These are phyloP conservation scores for Cololabis saira DNA, from an alignment of 2,113 vertebrate genomes.

Conservation along the genomic window DNA sequence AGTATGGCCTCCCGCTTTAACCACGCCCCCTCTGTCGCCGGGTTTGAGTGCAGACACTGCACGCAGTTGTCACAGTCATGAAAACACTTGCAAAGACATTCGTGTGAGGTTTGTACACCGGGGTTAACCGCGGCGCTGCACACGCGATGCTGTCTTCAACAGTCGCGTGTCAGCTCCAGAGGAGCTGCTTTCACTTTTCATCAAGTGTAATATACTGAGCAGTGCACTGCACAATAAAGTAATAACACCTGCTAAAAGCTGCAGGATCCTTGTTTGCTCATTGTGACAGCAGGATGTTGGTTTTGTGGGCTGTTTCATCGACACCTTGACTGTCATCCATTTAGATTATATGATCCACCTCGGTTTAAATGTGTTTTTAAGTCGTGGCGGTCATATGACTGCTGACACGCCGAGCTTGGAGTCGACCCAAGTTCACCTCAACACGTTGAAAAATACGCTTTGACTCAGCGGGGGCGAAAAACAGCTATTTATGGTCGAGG, in stretches of 20 bases:
- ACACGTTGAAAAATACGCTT: not conserved
- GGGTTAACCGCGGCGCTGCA: conserved; percentile 22
- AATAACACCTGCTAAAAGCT: not conserved
- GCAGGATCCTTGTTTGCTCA: conserved; percentile 37
- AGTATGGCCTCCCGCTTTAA: not conserved
- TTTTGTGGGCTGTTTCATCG: not conserved
- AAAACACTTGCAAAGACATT: not conserved
- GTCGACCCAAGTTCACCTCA: not conserved
- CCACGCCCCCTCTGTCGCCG: not conserved
- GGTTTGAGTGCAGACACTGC: not conserved
- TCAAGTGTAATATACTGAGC: not conserved
- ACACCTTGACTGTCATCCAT: no score
- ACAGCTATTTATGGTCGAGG: conserved; percentile 5
- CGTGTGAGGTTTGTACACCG: no score
- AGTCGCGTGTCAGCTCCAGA: conserved; percentile 17
- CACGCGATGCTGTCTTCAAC: not conserved
- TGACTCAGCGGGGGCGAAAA: conserved; percentile 9
- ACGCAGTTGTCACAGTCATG: not conserved
- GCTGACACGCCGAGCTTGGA: no score
- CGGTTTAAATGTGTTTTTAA: no score
- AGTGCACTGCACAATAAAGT: conserved; percentile 15
- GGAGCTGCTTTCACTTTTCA: not conserved
- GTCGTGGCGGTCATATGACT: no score
- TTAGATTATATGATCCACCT: no score
- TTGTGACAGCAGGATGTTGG: conserved; percentile 40